Evolutionary conservation across 2,113 vertebrate species (phyloP), one percentile per base, ranked within the genome.

Genomic region (Lophius piscatorius): DNA sequence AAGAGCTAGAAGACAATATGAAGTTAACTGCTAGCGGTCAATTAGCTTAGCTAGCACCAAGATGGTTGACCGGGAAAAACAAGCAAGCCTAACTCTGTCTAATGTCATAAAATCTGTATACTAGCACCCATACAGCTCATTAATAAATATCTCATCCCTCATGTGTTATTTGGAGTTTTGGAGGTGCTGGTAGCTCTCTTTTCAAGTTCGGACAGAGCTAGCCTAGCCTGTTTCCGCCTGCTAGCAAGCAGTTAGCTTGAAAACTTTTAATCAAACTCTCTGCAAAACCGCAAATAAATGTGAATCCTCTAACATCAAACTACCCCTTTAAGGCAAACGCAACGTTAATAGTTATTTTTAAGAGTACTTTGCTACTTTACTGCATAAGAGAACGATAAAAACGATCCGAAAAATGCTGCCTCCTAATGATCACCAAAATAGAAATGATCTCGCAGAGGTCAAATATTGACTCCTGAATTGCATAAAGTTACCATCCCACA

Each of bases 401-500:
- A n/a, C n/a, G n/a, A n/a, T n/a, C n/a, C n/a, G n/a, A n/a, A n/a
- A n/a, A n/a, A n/a, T n/a, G n/a, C n/a, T n/a, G n/a, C n/a, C n/a
- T n/a, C n/a, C n/a, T n/a, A n/a, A n/a, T 17, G n/a, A 31, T 13
- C 9, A 63, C 6, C 31, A 31, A 47, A 61, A 18, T 5, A 35
- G 5, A 33, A 20, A 16, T 9, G 14, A 13, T n/a, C n/a, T n/a
- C n/a, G n/a, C 17, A 17, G 49, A 18, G 9, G 4, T 51, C 13
- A 42, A 24, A 20, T 35, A 28, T 8, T 21, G 39, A 48, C 33
- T 52, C 24, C 20, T 59, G 51, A 24, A 29, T 54, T 14, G 21
- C 14, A 52, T 40, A 50, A 21, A 50, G 38, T 16, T 33, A 38
- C 47, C 20, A 1, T n/a, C 38, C 23, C 2, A 48, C 35, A 39